Percentiles rank a stretch among this genome's conserved stretches.
These are phyloP conservation scores for Druon quercuslanigerum DNA, from an alignment of 1,140 invertebrate species.

Conservation along the genomic window DNA sequence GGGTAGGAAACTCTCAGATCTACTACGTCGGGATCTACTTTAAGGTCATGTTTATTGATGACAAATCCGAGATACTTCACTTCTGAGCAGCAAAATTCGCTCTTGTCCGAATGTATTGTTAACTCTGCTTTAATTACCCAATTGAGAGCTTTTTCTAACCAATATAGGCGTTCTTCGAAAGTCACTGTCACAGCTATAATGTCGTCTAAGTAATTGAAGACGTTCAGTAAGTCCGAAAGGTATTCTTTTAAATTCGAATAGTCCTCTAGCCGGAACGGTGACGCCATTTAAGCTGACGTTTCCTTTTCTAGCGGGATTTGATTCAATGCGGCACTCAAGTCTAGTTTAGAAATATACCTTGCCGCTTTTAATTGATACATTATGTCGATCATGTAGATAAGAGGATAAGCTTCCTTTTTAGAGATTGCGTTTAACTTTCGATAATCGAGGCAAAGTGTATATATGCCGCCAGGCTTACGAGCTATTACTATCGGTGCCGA, in stretches of 20 bases:
- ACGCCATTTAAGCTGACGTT: conserved; percentile 22
- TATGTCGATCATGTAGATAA: neutral
- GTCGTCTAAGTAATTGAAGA: conserved; percentile 51
- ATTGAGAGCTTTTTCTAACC: neutral
- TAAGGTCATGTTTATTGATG: no score
- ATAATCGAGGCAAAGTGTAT: neutral
- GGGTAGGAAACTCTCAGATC: no score
- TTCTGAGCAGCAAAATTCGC: no score
- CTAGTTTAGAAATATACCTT: conserved; percentile 45
- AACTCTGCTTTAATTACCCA: neutral
- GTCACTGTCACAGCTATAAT: conserved; percentile 43
- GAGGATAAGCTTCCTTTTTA: neutral
- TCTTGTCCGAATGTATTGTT: neutral
- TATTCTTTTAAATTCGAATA: conserved; percentile 55
- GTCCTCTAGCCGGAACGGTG: conserved; percentile 22
- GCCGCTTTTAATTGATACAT: conserved; percentile 56
- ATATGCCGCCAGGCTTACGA: neutral
- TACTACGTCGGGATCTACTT: no score
- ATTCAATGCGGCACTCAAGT: conserved; percentile 53
- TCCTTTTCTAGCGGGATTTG: conserved; percentile 44
- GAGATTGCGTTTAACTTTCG: neutral
- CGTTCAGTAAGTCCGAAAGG: conserved; percentile 64
- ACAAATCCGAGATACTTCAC: no score
- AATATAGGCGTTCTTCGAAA: conserved; percentile 52
- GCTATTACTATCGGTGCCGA: neutral